Conservation (phyloP, 2,113 vertebrate genomes). For the Archilochus colubris region DNA sequence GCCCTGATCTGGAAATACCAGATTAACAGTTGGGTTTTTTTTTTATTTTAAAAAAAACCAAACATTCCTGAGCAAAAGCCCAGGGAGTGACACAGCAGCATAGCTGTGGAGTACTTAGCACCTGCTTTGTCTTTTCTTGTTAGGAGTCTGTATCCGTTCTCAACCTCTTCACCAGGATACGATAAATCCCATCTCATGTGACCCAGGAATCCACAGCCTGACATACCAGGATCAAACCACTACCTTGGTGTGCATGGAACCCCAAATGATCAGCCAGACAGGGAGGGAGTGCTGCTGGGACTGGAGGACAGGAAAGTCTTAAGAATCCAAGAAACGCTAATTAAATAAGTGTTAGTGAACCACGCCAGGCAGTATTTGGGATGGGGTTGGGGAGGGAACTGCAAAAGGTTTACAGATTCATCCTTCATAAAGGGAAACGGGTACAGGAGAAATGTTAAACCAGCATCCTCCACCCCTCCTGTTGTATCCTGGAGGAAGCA, state of each 20-base stretch:
- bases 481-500: not conserved
- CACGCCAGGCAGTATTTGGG: slow-evolving; percentile 48
- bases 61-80: not conserved
- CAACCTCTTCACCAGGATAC: slow-evolving; percentile 95
- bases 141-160: slow-evolving; percentile 93
- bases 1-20: not conserved
- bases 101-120: not conserved
- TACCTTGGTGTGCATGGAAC: slow-evolving; percentile 45
- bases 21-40: not conserved
- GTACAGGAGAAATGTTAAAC: not conserved
- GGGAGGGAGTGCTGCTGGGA: slow-evolving; percentile 9
- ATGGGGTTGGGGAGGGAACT: slow-evolving; percentile 13
- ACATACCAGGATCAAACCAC: slow-evolving; percentile 19
- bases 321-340: slow-evolving; percentile 24
- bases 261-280: not conserved
- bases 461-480: not conserved
- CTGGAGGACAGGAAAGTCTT: not conserved
- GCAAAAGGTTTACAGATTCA: not conserved
- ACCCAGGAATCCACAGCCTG: not conserved
- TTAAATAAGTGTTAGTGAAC: slow-evolving; percentile 74
- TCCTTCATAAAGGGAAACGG: not conserved
- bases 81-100: accelerated
- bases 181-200: slow-evolving; percentile 68
- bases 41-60: no score
- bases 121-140: not conserved